Conservation (phyloP, 2,888 invertebrate genomes). For the Rambutsinella grinnellia region DNA sequence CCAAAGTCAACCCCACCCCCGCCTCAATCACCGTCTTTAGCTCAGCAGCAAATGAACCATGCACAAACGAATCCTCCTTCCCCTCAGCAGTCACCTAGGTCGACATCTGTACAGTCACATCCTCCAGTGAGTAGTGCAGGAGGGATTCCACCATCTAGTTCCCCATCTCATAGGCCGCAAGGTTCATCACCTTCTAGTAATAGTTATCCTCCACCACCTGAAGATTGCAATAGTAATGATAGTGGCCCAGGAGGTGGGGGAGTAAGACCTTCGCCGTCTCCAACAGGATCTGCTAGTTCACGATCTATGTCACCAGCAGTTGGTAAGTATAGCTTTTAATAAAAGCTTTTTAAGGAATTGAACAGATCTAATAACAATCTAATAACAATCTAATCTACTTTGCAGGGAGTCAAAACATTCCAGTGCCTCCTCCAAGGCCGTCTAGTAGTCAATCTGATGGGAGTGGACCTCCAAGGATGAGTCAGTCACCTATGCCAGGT, state of each 20-base stretch:
- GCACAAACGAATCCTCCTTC: constrained; percentile 60
- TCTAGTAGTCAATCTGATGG: constrained; percentile 84
- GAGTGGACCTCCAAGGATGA: constrained; percentile 77
- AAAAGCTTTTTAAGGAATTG: background rate
- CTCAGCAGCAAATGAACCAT: constrained; percentile 63
- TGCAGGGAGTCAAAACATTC: constrained; percentile 90
- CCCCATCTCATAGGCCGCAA: constrained; percentile 64
- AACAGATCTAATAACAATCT: background rate
- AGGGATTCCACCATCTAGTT: constrained; percentile 59
- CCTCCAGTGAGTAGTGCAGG: constrained; percentile 56
- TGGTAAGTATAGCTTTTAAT: constrained; percentile 75
- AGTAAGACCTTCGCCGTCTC: constrained; percentile 93
- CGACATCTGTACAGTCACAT: constrained; percentile 58
- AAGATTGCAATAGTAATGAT: constrained; percentile 86
- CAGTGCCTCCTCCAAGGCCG: constrained; percentile 96
- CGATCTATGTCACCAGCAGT: constrained; percentile 98
- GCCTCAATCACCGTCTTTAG: constrained; percentile 63
- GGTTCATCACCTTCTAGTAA: constrained; percentile 63
- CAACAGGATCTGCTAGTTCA: constrained; percentile 93
- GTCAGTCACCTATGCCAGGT: constrained; percentile 78
- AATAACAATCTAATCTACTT: constrained; percentile 63
- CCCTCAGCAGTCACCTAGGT: constrained; percentile 63
- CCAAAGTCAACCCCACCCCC: constrained; percentile 66
- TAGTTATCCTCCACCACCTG: constrained; percentile 63
- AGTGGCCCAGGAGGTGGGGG: constrained; percentile 78